Percentiles rank a stretch among this genome's conserved stretches.
Evolutionary conservation across 1,140 invertebrate species (phyloP).

Genomic region (Chironomus striatipennis): DNA sequence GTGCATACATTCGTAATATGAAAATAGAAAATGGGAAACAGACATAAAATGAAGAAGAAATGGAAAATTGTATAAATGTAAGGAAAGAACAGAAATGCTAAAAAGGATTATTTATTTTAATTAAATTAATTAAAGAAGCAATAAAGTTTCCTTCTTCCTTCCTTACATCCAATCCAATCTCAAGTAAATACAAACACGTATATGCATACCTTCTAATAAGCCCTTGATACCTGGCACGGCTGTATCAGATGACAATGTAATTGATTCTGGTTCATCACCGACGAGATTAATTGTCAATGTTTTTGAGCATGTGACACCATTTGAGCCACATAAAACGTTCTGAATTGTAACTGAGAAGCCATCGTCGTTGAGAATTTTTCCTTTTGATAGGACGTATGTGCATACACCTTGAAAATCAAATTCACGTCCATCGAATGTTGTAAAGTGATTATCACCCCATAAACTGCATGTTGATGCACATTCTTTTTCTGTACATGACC

Average conservation of each 20-base stretch:
- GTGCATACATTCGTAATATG: slow-evolving; percentile 28
- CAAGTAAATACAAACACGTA: no score
- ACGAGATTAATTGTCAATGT: slow-evolving; percentile 50
- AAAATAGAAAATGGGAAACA: slow-evolving; percentile 30
- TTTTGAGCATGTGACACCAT: slow-evolving; percentile 80
- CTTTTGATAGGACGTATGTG: slow-evolving; percentile 74
- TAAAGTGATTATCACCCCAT: slow-evolving; percentile 82
- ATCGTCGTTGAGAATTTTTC: slow-evolving; percentile 48
- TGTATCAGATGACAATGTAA: slow-evolving; percentile 50
- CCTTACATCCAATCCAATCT: no score
- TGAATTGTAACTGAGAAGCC: slow-evolving; percentile 62
- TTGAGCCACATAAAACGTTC: slow-evolving; percentile 60
- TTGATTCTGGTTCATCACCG: slow-evolving; percentile 47
- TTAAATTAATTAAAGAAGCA: slow-evolving; percentile 18
- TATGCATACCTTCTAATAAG: background rate
- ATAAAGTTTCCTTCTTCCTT: background rate
- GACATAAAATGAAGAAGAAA: slow-evolving; percentile 34
- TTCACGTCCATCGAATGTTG: slow-evolving; percentile 72
- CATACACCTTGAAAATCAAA: slow-evolving; percentile 85
- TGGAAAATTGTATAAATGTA: slow-evolving; percentile 24
- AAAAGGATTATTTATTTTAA: slow-evolving; percentile 16
- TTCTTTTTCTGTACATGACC: slow-evolving; percentile 53
- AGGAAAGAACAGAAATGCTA: background rate
- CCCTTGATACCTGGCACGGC: slow-evolving; percentile 26
- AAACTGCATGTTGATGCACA: slow-evolving; percentile 64